Percentiles rank a stretch among this genome's conserved stretches.
Conservation (phyloP, 2,797 vertebrate species). For the Ficedula albicollis region DNA sequence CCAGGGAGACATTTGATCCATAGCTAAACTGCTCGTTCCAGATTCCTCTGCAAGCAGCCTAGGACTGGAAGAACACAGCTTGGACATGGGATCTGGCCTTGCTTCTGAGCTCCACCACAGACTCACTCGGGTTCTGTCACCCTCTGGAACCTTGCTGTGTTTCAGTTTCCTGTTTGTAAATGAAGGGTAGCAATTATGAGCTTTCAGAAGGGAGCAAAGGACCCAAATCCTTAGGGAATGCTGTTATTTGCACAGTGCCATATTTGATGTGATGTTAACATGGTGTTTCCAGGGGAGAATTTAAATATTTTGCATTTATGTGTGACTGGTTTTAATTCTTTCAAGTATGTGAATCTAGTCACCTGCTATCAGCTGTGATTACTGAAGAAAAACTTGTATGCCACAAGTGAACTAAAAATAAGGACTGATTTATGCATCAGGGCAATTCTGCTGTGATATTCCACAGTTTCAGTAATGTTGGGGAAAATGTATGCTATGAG, state of each 20-base stretch:
- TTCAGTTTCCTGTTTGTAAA: neutral
- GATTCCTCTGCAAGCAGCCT: fast-evolving
- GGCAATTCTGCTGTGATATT: neutral
- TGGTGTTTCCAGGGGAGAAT: neutral
- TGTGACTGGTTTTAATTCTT: neutral
- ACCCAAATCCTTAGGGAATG: neutral
- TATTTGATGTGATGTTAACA: neutral
- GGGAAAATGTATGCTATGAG: neutral
- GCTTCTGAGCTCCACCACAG: neutral
- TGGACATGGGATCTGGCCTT: fast-evolving
- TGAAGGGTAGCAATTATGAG: neutral
- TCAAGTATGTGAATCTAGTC: neutral
- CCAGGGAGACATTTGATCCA: fast-evolving
- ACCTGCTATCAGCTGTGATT: neutral
- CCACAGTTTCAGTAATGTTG: neutral
- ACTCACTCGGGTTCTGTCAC: neutral
- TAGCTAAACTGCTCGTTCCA: neutral
- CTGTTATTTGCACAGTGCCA: neutral
- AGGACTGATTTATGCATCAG: neutral
- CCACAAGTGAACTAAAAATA: neutral
- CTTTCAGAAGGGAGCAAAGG: neutral
- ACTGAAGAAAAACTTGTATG: neutral
- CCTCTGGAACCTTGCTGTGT: neutral
- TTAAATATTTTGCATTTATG: neutral
- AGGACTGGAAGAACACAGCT: neutral